Base-by-base conservation (phyloP, 2,113 vertebrate species). In the Pseudolaguvia tuberculata region DNA sequence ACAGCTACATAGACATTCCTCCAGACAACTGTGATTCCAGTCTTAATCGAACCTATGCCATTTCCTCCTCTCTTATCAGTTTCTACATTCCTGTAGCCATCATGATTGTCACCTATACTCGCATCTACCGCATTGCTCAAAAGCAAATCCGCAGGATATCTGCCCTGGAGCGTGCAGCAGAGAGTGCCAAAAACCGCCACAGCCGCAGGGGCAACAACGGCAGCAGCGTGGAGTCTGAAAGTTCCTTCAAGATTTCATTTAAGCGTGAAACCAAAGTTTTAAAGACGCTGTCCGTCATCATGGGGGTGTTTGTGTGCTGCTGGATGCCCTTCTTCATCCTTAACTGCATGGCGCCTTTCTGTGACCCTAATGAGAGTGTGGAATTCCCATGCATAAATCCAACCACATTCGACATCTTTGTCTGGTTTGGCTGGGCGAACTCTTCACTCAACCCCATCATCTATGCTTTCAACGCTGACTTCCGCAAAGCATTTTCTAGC, bases 371-470 rank as follows among this genome's bases (percentile, higher is more conserved):
- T 35, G 91, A 86, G 53, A 88, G 91, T 76, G 85, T 88, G 0
- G 91, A 95, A 78, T 91, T 94, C 65, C 94, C 93, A 80, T 99
- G 97, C 84, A 93, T 99, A 25, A 96, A 95, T 80, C 93, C 95
- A 72, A 95, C 95, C 83, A 97, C 94, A 63, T 99, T 99, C 13
- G 94, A 99, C 1, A 94, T 99, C 83, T 99, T 99, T 20, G 84
- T 98, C 82, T 99, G 97, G 97, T 99, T 98, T 76, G 97, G 97
- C 70, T 99, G 97, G 97, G 96, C 97, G 3, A 99, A 99, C 84
- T 99, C 97, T 59, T 99, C 97, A 18, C 90, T 99, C 80, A 99
- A 99, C 84, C 96, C 97, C 78, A 96, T 99, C 82, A 99, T 99
- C 85, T 99, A 99, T 84, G 97, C 97, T 88, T 99, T 99, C 84